Percentiles rank a stretch among this genome's conserved stretches.
phyloP scores from a whole-genome alignment of 2,888 invertebrate species.

The Lasioglossum oenotherae region DNA sequence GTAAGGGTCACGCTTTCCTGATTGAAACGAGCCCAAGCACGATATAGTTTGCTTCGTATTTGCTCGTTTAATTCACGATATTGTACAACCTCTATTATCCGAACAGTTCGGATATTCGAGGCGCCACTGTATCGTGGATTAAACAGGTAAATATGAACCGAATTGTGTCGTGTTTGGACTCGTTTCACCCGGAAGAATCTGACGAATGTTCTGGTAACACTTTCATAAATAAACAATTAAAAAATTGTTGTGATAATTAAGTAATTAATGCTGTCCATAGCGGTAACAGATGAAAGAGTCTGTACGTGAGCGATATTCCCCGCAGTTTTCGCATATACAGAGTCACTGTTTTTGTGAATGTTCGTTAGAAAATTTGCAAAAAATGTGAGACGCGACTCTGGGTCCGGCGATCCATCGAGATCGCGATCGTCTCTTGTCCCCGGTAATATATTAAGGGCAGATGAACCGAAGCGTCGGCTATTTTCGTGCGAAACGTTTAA shows the following conservation, averaged over 20 bases:
- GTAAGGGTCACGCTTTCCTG: background rate
- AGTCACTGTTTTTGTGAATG: too few species aligned
- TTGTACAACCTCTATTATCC: background rate
- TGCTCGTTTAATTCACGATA: background rate
- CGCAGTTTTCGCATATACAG: too few species aligned
- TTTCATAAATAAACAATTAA: background rate
- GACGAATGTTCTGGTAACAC: background rate
- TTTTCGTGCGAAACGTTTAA: constrained; percentile 57
- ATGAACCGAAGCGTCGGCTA: constrained; percentile 50
- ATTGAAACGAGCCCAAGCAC: background rate
- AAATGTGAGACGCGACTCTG: too few species aligned
- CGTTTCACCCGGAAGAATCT: background rate
- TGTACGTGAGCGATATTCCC: too few species aligned
- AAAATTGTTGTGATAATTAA: background rate
- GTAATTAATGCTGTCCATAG: too few species aligned
- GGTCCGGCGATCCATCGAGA: constrained; percentile 15
- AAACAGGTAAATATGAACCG: background rate
- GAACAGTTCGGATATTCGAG: background rate
- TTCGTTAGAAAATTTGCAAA: too few species aligned
- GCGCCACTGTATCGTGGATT: too few species aligned
- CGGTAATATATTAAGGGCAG: constrained; percentile 57
- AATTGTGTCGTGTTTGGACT: background rate
- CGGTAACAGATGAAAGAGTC: too few species aligned
- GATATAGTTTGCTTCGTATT: background rate
- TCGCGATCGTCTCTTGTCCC: constrained; percentile 36